Evolutionary conservation across 2,888 invertebrate genomes (phyloP).

Genomic region (Megaustenia siamemsis): DNA sequence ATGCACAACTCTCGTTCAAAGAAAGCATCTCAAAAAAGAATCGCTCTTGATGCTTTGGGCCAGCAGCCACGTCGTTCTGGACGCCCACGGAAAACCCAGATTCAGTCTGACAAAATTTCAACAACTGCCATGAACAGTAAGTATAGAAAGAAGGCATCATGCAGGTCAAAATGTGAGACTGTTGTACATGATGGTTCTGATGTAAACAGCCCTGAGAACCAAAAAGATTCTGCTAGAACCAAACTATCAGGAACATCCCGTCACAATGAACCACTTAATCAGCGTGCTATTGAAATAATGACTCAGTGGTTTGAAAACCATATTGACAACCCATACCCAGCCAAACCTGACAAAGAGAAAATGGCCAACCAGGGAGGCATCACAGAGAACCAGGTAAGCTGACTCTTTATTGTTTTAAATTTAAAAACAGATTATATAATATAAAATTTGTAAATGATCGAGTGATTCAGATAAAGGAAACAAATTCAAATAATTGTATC

Average conservation of each 20-base stretch:
- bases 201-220: neutral
- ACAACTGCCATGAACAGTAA: slow-evolving; percentile 45
- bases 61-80: slow-evolving; percentile 25
- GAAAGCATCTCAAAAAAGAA: neutral
- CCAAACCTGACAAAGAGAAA: slow-evolving; percentile 67
- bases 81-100: slow-evolving; percentile 45
- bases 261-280: slow-evolving; percentile 73
- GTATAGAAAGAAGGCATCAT: neutral
- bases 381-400: slow-evolving; percentile 59
- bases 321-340: slow-evolving; percentile 74
- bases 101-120: slow-evolving; percentile 59
- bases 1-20: slow-evolving; percentile 33
- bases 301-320: slow-evolving; percentile 72
- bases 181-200: neutral
- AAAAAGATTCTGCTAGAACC: slow-evolving; percentile 10
- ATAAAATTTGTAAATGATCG: no score
- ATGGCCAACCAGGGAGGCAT: slow-evolving; percentile 72
- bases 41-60: neutral
- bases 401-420: neutral
- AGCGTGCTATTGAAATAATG: slow-evolving; percentile 69
- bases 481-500: no score
- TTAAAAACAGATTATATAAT: neutral
- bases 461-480: no score
- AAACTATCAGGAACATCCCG: slow-evolving; percentile 56
- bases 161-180: slow-evolving; percentile 14